phyloP scores from a whole-genome alignment of 2,888 invertebrate species.

The Vannuccia rotundouncinata region DNA sequence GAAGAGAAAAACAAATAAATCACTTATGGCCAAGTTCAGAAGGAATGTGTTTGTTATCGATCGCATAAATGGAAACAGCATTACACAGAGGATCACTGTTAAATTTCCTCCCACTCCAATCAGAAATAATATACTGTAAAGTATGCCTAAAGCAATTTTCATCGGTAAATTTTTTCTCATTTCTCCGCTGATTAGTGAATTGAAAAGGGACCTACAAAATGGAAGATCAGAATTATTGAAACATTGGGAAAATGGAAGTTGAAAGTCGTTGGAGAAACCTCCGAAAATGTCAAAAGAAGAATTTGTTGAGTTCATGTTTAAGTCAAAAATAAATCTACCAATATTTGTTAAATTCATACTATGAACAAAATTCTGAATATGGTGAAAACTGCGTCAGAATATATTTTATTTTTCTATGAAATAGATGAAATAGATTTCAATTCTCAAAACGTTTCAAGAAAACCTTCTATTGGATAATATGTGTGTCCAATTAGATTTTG shows the following conservation, averaged over 20 bases:
- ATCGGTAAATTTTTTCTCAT: not conserved
- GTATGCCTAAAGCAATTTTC: not conserved
- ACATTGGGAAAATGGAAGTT: not conserved
- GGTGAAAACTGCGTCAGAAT: no score
- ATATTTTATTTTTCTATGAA: no score
- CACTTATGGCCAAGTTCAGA: conserved; percentile 15
- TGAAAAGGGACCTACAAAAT: not conserved
- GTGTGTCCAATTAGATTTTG: no score
- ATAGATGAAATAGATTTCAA: no score
- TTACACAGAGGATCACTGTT: not conserved
- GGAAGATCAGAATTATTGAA: not conserved
- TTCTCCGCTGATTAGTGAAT: not conserved
- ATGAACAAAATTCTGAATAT: no score
- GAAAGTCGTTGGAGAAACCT: not conserved
- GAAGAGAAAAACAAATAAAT: conserved; percentile 19
- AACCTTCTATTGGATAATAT: no score
- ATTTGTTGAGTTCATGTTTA: no score
- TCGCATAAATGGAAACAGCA: conserved; percentile 21
- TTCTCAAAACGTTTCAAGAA: no score
- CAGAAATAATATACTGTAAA: not conserved
- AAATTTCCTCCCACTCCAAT: conserved; percentile 17
- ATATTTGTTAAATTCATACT: no score
- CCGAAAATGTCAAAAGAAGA: no score
- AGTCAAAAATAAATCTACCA: no score
- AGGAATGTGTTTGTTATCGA: conserved; percentile 15